A percentile compares a stretch with the other conserved stretches of the same genome.
phyloP scores from a whole-genome alignment of 64 coral and sea anemone species.

The Actinia equina region DNA sequence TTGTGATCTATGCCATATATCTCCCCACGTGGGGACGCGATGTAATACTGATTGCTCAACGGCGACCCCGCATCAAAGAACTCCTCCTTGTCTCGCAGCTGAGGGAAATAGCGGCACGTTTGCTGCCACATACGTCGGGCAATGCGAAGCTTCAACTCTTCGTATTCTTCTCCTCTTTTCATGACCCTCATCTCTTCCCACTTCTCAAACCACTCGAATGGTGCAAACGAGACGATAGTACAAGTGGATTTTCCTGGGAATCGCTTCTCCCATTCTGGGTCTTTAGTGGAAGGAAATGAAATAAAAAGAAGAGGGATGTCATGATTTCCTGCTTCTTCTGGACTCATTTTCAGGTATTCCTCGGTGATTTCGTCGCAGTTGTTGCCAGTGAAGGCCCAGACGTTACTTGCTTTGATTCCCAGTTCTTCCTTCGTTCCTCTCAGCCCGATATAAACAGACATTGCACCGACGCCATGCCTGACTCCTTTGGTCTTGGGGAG shows the following conservation, averaged over 20 bases:
- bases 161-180: conserved; percentile 87
- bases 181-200: conserved; percentile 88
- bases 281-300: conserved; percentile 96
- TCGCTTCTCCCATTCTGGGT: conserved; percentile 82
- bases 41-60: conserved; percentile 78
- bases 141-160: conserved; percentile 81
- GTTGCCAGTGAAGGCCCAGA: conserved; percentile 79
- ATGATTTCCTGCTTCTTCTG: conserved; percentile 52
- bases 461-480: conserved; percentile 64
- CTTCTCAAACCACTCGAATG: conserved; percentile 83
- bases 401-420: conserved; percentile 61
- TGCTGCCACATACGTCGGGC: conserved; percentile 87
- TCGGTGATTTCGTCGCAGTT: conserved; percentile 61
- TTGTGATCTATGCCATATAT: conserved; percentile 95
- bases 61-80: conserved; percentile 93
- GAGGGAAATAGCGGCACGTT: conserved; percentile 59
- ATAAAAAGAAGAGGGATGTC: conserved; percentile 86
- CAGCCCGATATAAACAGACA: conserved; percentile 78
- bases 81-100: conserved; percentile 67
- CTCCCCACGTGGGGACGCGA: conserved; percentile 78
- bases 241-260: conserved; percentile 78
- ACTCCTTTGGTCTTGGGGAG: conserved; percentile 41
- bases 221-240: conserved; percentile 58
- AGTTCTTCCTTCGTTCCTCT: conserved; percentile 81
- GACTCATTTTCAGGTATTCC: conserved; percentile 35